Percentiles rank a stretch among this genome's conserved stretches.
phyloP scores from a whole-genome alignment of 2,888 invertebrate species.

The Aelia acuminata region DNA sequence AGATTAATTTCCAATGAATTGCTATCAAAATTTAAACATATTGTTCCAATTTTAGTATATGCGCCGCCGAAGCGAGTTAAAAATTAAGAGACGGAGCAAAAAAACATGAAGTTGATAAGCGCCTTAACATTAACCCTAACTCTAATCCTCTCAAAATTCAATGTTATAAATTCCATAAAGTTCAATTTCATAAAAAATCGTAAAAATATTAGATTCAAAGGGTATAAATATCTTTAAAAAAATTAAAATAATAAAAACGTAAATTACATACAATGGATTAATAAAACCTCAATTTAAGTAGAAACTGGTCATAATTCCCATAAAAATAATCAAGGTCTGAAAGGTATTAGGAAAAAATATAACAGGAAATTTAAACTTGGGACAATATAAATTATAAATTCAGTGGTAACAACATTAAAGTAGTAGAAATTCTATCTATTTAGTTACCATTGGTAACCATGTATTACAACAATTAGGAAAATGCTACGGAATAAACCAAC shows the following conservation, averaged over 20 bases:
- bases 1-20: too few species aligned
- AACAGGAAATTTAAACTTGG: background rate
- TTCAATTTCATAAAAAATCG: too few species aligned
- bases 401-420: background rate
- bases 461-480: background rate
- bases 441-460: background rate
- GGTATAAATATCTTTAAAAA: too few species aligned
- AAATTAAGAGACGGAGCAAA: too few species aligned
- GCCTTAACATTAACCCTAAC: too few species aligned
- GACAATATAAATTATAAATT: background rate
- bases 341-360: background rate
- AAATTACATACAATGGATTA: background rate
- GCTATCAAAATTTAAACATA: too few species aligned
- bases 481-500: background rate
- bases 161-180: too few species aligned
- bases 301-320: background rate
- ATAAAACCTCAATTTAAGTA: background rate
- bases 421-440: background rate
- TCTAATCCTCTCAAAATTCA: too few species aligned
- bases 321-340: background rate
- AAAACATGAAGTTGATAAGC: too few species aligned
- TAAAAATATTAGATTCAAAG: too few species aligned
- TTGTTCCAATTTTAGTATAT: too few species aligned
- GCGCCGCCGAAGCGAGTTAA: too few species aligned
- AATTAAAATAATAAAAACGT: background rate